Conservation (phyloP, 2,113 vertebrate species). For the Limanda limanda region DNA sequence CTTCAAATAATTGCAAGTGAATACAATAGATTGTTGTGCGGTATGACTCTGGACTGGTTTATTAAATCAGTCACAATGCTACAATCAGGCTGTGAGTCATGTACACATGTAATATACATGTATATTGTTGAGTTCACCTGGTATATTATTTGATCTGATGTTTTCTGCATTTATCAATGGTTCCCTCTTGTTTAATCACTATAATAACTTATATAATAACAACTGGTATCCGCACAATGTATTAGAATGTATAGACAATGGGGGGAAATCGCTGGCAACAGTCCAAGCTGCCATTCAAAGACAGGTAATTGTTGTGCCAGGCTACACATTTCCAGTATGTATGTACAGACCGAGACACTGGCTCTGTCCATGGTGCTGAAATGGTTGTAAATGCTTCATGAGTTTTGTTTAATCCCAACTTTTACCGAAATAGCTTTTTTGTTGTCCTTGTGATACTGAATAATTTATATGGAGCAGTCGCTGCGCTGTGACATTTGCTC, state of each 20-base stretch:
- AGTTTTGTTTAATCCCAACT: slow-evolving; percentile 3
- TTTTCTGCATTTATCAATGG: neutral
- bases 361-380: slow-evolving; percentile 35
- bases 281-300: too few species aligned
- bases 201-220: neutral
- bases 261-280: too few species aligned
- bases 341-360: neutral
- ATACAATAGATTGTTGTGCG: slow-evolving; percentile 19
- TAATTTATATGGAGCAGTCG: slow-evolving; percentile 63
- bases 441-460: slow-evolving; percentile 66
- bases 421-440: slow-evolving; percentile 58
- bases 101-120: neutral
- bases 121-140: neutral
- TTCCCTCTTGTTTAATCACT: neutral
- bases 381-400: neutral
- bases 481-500: slow-evolving; percentile 77
- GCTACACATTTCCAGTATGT: neutral
- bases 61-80: neutral
- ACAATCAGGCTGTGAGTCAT: slow-evolving; percentile 9
- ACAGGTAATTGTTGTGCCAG: too few species aligned
- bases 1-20: slow-evolving; percentile 20
- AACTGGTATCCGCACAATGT: too few species aligned
- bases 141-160: neutral
- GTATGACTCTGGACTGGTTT: neutral
- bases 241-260: too few species aligned